A percentile compares a stretch with the other conserved stretches of the same genome.
Conservation (phyloP, 92 coral and sea anemone genomes). For the Umimayanthus kanabou region DNA sequence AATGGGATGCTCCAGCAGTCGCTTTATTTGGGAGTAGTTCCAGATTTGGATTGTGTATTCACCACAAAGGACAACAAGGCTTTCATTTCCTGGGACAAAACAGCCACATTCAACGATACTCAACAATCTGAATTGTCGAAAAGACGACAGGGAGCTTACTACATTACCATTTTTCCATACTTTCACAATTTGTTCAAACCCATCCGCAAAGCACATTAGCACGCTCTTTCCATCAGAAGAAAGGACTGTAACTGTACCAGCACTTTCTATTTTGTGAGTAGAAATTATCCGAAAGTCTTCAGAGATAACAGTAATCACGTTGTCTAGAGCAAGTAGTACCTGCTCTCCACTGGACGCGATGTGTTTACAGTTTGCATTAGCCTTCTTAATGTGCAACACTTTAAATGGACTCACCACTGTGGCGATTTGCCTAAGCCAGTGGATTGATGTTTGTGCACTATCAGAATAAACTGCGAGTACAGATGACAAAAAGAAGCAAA, state of each 20-base stretch:
- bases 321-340: neutral
- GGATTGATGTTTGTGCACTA: neutral
- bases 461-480: neutral
- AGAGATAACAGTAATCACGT: neutral
- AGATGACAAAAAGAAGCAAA: constrained; percentile 2
- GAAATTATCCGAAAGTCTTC: neutral
- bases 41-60: constrained; percentile 10
- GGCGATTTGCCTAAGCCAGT: neutral
- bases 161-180: neutral
- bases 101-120: constrained; percentile 16
- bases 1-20: neutral
- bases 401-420: too few species aligned
- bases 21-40: neutral
- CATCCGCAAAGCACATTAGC: neutral
- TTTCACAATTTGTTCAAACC: neutral
- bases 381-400: neutral
- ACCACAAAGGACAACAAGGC: constrained; percentile 10
- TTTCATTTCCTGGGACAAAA: neutral
- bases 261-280: neutral
- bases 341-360: neutral
- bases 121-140: neutral
- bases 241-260: neutral
- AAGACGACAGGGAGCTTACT: neutral
- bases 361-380: neutral
- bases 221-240: constrained; percentile 14